phyloP scores from a whole-genome alignment of 2,113 vertebrate species.

The Labeo rohita region DNA sequence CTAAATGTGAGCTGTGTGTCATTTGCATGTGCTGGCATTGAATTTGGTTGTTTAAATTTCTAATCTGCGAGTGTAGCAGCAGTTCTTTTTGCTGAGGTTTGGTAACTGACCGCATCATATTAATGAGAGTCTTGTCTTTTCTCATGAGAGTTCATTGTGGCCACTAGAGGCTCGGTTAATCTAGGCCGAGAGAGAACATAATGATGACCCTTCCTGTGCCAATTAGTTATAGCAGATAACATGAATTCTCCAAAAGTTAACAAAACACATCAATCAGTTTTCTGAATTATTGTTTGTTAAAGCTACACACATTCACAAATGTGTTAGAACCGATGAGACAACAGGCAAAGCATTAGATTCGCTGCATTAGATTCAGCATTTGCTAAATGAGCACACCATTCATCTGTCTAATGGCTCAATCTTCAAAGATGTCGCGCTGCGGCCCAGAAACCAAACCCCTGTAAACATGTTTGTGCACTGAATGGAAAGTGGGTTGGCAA shows the following conservation, averaged over 20 bases:
- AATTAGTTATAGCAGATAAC: neutral
- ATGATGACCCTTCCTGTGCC: neutral
- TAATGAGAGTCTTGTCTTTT: neutral
- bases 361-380: neutral
- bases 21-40: no score
- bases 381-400: neutral
- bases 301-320: neutral
- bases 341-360: neutral
- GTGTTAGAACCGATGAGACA: neutral
- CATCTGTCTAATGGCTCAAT: neutral
- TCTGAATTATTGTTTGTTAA: neutral
- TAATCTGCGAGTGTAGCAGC: neutral
- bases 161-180: neutral
- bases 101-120: neutral
- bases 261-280: neutral
- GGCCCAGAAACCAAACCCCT: constrained; percentile 39
- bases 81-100: neutral
- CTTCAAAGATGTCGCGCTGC: neutral
- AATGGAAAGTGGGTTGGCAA: constrained; percentile 63
- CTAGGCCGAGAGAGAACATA: neutral
- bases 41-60: neutral
- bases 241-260: neutral
- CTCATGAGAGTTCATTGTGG: neutral
- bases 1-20: no score
- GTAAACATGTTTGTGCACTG: constrained; percentile 58